Percentiles rank a stretch among this genome's conserved stretches.
Evolutionary conservation across 1,140 invertebrate genomes (phyloP).

Genomic region (Tetranychus urticae): DNA sequence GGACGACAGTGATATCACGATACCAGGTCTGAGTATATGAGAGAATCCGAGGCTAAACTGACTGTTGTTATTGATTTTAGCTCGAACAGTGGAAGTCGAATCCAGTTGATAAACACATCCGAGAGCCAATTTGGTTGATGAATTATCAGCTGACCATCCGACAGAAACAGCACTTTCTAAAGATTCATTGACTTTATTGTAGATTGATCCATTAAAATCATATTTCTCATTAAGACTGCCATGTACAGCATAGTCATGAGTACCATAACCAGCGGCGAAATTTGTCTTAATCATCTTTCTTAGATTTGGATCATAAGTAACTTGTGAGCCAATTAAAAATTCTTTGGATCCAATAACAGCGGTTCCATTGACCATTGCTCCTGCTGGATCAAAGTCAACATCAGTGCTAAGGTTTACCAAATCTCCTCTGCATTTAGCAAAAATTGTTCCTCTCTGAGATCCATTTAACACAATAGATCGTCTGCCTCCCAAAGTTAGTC

Average conservation of each 20-base stretch:
- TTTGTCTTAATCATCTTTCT: conserved; percentile 74
- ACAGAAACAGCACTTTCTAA: conserved; percentile 69
- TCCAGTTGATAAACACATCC: conserved; percentile 73
- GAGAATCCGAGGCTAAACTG: conserved; percentile 83
- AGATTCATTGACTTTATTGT: conserved; percentile 64
- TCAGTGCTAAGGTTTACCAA: conserved; percentile 61
- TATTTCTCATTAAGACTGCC: conserved; percentile 53
- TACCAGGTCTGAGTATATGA: conserved; percentile 71
- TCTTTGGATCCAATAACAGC: conserved; percentile 41
- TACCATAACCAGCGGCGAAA: conserved; percentile 71
- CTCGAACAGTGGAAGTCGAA: conserved; percentile 43
- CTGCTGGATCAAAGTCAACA: conserved; percentile 60
- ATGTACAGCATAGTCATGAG: conserved; percentile 71
- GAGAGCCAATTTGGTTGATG: conserved; percentile 69
- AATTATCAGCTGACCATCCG: conserved; percentile 59
- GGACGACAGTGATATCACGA: conserved; percentile 65
- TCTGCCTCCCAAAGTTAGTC: conserved; percentile 71
- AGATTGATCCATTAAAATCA: conserved; percentile 73
- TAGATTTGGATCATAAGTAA: conserved; percentile 58
- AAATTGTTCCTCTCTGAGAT: conserved; percentile 61
- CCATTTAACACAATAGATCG: conserved; percentile 80
- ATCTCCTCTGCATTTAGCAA: conserved; percentile 65
- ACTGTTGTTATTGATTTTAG: conserved; percentile 82
- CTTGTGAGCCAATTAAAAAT: conserved; percentile 18
- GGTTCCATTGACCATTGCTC: conserved; percentile 56